phyloP scores from a whole-genome alignment of 2,113 vertebrate genomes.

The Ascaphus truei region DNA sequence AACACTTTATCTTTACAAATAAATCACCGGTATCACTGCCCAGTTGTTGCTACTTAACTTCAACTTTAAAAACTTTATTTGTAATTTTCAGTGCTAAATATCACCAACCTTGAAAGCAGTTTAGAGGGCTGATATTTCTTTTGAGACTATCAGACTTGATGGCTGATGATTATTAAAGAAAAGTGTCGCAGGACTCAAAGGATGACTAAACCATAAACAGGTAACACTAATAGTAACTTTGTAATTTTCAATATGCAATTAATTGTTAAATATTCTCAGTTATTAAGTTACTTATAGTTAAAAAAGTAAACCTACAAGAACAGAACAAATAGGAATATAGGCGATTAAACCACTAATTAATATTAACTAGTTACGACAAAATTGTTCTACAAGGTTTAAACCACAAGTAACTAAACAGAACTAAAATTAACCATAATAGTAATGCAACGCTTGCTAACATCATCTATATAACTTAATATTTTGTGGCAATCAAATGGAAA shows the following conservation, averaged over 20 bases:
- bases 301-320: constrained; percentile 98
- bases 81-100: constrained; percentile 91
- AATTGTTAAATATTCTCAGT: constrained; percentile 85
- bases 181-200: constrained; percentile 93
- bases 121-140: constrained; percentile 91
- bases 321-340: constrained; percentile 88
- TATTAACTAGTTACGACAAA: constrained; percentile 87
- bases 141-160: constrained; percentile 96
- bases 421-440: constrained; percentile 90
- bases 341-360: constrained; percentile 84
- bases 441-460: constrained; percentile 84
- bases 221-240: constrained; percentile 94
- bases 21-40: constrained; percentile 84
- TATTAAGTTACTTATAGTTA: constrained; percentile 94
- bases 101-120: constrained; percentile 83
- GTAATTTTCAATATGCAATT: constrained; percentile 88
- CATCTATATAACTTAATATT: constrained; percentile 78
- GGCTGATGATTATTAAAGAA: constrained; percentile 93
- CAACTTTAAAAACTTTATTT: constrained; percentile 88
- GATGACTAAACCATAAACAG: constrained; percentile 99
- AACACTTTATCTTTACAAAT: constrained; percentile 77
- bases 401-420: constrained; percentile 84
- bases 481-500: constrained; percentile 59
- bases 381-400: constrained; percentile 80
- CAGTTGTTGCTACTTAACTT: constrained; percentile 83